Percentiles rank a stretch among this genome's conserved stretches.
These are phyloP conservation scores for Parthenolecanium corni DNA, from an alignment of 2,888 invertebrate genomes.

Conservation along the genomic window DNA sequence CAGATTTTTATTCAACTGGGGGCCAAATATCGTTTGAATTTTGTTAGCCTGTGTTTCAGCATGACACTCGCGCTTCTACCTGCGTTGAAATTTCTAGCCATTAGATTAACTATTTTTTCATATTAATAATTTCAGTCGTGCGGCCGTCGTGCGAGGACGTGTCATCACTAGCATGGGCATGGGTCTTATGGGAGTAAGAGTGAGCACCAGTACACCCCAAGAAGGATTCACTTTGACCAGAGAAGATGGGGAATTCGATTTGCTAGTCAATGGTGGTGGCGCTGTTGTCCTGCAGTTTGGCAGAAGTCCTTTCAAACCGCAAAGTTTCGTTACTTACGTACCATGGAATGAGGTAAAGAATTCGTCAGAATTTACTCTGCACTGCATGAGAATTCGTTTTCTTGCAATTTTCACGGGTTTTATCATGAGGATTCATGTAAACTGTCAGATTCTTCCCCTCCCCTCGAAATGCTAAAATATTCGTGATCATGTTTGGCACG, in stretches of 20 bases:
- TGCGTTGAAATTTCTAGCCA: no score
- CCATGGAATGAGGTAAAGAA: constrained; percentile 81
- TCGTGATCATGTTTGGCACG: no score
- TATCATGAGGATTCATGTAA: no score
- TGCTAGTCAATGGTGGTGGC: constrained; percentile 97
- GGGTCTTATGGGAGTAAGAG: constrained; percentile 89
- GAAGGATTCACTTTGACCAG: constrained; percentile 91
- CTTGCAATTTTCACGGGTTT: no score
- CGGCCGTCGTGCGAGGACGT: constrained; percentile 90
- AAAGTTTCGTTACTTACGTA: constrained; percentile 76
- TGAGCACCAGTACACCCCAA: constrained; percentile 83
- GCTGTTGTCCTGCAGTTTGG: constrained; percentile 92
- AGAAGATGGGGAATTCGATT: constrained; percentile 92
- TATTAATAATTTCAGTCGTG: constrained; percentile 56
- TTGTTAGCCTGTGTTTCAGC: no score
- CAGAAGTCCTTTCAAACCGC: constrained; percentile 76
- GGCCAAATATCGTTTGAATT: no score
- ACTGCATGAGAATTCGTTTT: not conserved
- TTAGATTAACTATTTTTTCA: not conserved
- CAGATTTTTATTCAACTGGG: no score
- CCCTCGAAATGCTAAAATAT: no score
- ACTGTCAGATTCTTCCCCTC: no score
- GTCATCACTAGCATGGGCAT: constrained; percentile 84
- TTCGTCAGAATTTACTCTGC: not conserved
- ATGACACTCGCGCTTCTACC: no score